Evolutionary conservation across 2,113 vertebrate species (phyloP).

Genomic region (Phycodurus eques): DNA sequence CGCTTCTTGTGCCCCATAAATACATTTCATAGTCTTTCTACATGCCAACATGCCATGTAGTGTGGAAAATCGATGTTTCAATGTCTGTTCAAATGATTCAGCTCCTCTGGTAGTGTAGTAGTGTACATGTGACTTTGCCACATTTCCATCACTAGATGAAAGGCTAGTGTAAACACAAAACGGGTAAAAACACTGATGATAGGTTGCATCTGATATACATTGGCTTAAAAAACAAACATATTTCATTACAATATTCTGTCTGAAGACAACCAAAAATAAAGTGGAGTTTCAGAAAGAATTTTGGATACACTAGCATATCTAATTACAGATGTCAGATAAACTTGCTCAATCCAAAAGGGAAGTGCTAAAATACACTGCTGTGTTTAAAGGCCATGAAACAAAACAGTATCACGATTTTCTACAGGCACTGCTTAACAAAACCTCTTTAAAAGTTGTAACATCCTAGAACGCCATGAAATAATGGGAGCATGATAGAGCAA

Average conservation of each 20-base stretch:
- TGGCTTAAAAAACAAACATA: constrained; percentile 15
- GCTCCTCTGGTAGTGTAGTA: neutral
- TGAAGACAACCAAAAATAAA: constrained; percentile 26
- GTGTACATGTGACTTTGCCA: neutral
- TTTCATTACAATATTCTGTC: constrained; percentile 28
- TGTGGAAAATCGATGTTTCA: constrained; percentile 1
- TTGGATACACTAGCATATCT: constrained; percentile 25
- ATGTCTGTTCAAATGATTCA: neutral
- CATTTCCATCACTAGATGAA: constrained; percentile 4
- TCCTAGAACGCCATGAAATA: constrained; percentile 4
- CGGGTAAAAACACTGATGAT: constrained; percentile 9
- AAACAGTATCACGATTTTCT: constrained; percentile 30
- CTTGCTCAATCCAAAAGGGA: constrained; percentile 29
- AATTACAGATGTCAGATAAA: constrained; percentile 44
- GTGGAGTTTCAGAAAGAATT: constrained; percentile 51
- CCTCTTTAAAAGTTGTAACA: neutral
- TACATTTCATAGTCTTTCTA: neutral
- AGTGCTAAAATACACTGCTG: constrained; percentile 46
- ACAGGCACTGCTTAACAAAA: constrained; percentile 12
- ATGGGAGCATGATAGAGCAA: constrained; percentile 24
- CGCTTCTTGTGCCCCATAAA: neutral
- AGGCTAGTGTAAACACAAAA: constrained; percentile 22
- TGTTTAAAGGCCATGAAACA: constrained; percentile 32
- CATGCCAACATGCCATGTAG: neutral
- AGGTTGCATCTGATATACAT: constrained; percentile 19